Evolutionary conservation across 2,113 vertebrate genomes (phyloP).

Genomic region (Peromyscus californicus): DNA sequence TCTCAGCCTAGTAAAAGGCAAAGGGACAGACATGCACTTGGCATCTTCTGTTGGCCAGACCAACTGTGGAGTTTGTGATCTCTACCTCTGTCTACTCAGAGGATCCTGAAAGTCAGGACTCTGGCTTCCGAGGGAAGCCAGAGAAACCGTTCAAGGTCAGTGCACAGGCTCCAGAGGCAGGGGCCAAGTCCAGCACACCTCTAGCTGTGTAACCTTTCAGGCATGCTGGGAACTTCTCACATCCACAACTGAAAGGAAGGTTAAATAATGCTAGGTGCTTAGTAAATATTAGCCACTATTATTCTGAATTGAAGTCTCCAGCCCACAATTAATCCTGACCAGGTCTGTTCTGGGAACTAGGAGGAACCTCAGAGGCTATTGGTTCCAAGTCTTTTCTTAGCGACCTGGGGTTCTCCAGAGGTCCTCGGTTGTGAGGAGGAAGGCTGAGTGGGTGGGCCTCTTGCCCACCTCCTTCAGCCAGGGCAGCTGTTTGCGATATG

Average conservation of each 20-base stretch:
- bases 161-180: not conserved
- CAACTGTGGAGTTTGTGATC: accelerated
- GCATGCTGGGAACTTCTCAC: not conserved
- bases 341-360: not conserved
- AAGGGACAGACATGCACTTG: not conserved
- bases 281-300: not conserved
- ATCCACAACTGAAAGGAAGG: conserved; percentile 17
- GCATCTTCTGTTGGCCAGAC: not conserved
- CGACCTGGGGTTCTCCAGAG: not conserved
- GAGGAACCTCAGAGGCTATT: conserved; percentile 5
- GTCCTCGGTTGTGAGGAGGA: not conserved
- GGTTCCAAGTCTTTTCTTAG: not conserved
- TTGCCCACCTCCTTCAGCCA: not conserved
- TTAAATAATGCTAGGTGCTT: not conserved
- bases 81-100: not conserved
- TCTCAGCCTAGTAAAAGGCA: not conserved
- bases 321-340: not conserved
- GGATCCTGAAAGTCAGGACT: not conserved
- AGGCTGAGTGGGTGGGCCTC: not conserved
- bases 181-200: not conserved
- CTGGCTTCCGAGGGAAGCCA: not conserved
- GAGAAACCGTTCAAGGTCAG: not conserved
- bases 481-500: not conserved
- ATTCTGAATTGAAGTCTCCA: not conserved
- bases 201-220: not conserved